phyloP scores from a whole-genome alignment of 2,113 vertebrate species.

The Ophthalmolycus amberensis region DNA sequence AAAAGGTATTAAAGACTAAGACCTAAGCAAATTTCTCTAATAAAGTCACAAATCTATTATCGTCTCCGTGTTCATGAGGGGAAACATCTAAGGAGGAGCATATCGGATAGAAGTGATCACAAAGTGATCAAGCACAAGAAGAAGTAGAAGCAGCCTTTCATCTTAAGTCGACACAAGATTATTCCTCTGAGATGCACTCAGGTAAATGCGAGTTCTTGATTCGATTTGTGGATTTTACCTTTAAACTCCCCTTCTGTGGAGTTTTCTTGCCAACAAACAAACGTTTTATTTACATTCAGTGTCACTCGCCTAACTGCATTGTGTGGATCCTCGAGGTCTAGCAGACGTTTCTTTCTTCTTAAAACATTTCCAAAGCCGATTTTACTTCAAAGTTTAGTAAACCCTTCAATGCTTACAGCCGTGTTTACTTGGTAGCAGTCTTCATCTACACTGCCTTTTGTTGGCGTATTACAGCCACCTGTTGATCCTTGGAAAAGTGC shows the following conservation, averaged over 20 bases:
- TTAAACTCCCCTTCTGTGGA: not conserved
- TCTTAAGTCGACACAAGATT: not conserved
- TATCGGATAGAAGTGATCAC: constrained; percentile 8
- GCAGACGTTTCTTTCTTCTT: not conserved
- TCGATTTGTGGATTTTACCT: constrained; percentile 14
- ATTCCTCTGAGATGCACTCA: not conserved
- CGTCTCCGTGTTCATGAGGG: not conserved
- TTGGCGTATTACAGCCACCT: not conserved
- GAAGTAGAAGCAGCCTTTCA: not conserved
- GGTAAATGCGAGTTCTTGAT: constrained; percentile 1
- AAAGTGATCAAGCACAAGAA: constrained; percentile 3
- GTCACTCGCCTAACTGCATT: not conserved
- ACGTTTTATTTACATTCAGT: not conserved
- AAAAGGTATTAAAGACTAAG: not conserved
- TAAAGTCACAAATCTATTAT: constrained; percentile 6
- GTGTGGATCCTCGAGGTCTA: not conserved
- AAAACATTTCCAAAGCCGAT: not conserved
- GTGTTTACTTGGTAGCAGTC: not conserved
- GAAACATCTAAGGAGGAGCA: not conserved
- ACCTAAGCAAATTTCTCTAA: not conserved
- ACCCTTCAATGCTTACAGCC: not conserved
- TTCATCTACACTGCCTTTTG: not conserved
- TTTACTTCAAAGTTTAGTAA: not conserved
- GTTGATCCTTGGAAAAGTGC: not conserved
- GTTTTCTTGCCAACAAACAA: constrained; percentile 12